Conservation (phyloP, 2,113 vertebrate genomes). For the Carassius gibelio region DNA sequence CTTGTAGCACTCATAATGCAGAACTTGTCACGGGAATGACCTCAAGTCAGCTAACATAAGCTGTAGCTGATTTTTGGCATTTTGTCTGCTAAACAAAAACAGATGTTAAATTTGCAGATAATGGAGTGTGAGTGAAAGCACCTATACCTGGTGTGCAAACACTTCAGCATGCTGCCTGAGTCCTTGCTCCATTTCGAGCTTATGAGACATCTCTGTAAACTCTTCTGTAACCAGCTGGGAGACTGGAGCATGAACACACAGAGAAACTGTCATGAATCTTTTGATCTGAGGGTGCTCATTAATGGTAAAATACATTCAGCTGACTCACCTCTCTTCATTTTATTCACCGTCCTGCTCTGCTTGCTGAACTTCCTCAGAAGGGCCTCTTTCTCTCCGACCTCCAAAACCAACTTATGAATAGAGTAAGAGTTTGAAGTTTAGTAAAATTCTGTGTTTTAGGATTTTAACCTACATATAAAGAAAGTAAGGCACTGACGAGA, state of each 20-base stretch:
- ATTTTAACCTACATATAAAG: neutral
- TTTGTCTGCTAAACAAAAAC: neutral
- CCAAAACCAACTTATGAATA: conserved; percentile 67
- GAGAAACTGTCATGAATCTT: neutral
- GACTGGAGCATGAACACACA: conserved; percentile 63
- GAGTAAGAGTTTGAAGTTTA: neutral
- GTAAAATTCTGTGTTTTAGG: neutral
- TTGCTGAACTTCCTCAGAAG: conserved; percentile 68
- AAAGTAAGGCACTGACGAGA: neutral
- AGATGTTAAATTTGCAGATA: neutral
- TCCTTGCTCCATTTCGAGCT: conserved; percentile 79
- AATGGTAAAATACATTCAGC: neutral
- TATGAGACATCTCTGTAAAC: conserved; percentile 74
- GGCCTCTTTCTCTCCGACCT: conserved; percentile 68
- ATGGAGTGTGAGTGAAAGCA: neutral
- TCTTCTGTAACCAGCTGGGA: conserved; percentile 78
- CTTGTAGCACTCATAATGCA: no score
- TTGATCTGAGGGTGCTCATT: neutral
- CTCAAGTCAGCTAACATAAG: no score
- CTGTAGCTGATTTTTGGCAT: neutral
- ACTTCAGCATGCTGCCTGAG: conserved; percentile 76
- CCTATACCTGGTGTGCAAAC: conserved; percentile 78
- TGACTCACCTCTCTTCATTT: conserved; percentile 76
- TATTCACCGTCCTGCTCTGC: conserved; percentile 71
- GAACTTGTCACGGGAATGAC: no score